Evolutionary conservation across 2,797 vertebrate species (phyloP).

Genomic region (Meda fulgida): DNA sequence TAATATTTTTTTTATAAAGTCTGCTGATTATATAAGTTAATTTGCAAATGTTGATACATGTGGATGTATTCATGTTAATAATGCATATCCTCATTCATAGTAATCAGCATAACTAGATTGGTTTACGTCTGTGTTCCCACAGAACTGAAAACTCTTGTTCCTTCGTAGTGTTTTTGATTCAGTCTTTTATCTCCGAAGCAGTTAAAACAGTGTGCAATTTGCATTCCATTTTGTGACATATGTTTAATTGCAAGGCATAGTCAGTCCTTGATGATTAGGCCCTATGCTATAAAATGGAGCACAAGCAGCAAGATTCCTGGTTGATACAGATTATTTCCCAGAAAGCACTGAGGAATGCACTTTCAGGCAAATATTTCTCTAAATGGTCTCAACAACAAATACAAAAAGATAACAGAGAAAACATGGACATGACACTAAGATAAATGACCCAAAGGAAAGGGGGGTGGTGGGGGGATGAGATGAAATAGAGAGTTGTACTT

Average conservation of each 20-base stretch:
- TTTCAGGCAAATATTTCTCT: conserved; percentile 6
- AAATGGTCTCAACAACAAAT: neutral
- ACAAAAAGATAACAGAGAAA: conserved; percentile 15
- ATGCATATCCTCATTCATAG: conserved; percentile 20
- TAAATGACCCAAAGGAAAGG: conserved; percentile 20
- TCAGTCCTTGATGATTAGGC: too few relatives aligned
- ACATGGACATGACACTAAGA: conserved; percentile 22
- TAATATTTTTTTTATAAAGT: too few relatives aligned
- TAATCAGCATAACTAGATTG: conserved; percentile 34
- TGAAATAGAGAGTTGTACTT: conserved; percentile 64
- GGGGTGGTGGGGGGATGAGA: neutral
- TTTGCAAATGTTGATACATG: conserved; percentile 44
- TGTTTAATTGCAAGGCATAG: neutral
- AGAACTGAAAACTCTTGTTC: conserved; percentile 4
- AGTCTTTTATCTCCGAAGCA: neutral
- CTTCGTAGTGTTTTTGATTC: neutral
- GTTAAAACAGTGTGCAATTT: conserved; percentile 7
- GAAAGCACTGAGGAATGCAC: neutral
- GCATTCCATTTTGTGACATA: conserved; percentile 5
- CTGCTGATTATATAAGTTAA: conserved; percentile 28
- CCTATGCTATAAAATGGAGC: neutral
- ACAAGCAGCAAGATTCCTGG: neutral
- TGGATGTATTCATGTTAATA: conserved; percentile 39
- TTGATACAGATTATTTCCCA: neutral
- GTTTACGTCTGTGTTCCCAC: conserved; percentile 3